Evolutionary conservation across 2,113 vertebrate species (phyloP).

Genomic region (Mormoops blainvillei): DNA sequence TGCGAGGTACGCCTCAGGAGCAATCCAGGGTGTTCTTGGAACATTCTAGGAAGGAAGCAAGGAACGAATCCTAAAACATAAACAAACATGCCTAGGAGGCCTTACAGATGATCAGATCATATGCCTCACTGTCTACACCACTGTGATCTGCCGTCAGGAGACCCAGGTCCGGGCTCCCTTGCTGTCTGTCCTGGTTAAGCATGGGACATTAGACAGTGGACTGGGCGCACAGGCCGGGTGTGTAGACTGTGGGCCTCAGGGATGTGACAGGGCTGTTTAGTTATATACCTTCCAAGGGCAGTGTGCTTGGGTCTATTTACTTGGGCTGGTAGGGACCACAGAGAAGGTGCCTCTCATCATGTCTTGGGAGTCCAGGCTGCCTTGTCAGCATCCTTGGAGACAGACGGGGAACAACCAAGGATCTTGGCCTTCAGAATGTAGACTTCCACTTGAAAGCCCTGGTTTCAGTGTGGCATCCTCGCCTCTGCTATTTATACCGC

Average conservation of each 20-base stretch:
- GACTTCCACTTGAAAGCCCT: background rate
- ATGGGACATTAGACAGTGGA: background rate
- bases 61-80: background rate
- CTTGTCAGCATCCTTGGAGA: background rate
- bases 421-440: background rate
- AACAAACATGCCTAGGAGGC: background rate
- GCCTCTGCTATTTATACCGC: background rate
- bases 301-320: background rate
- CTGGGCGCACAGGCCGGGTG: fast-evolving
- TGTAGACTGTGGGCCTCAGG: background rate
- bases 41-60: background rate
- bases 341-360: background rate
- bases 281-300: background rate
- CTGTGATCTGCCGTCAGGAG: background rate
- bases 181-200: background rate
- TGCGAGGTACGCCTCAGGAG: too few species aligned
- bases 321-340: background rate
- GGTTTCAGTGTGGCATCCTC: background rate
- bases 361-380: background rate
- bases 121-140: fast-evolving
- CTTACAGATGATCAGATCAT: background rate
- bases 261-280: background rate
- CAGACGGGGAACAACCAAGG: background rate
- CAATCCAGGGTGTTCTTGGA: background rate
- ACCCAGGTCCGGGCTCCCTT: background rate